Conservation (phyloP, 2,888 invertebrate genomes). For the Physocephala rufipes region DNA sequence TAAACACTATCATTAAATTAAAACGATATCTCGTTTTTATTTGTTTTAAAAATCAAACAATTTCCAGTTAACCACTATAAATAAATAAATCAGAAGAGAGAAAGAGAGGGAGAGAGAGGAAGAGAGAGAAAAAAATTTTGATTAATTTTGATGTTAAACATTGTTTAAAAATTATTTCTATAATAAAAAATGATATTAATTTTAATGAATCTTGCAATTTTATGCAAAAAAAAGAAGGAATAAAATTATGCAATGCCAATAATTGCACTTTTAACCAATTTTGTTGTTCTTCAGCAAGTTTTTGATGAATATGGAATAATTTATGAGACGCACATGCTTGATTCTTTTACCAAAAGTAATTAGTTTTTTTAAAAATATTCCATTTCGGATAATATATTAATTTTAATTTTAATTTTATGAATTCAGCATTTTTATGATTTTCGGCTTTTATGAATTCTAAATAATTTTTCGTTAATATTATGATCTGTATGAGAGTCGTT, state of each 20-base stretch:
- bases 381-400: conserved; percentile 37
- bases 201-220: neutral
- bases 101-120: conserved; percentile 39
- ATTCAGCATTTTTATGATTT: conserved; percentile 45
- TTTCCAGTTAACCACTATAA: conserved; percentile 64
- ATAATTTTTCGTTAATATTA: neutral
- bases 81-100: conserved; percentile 23
- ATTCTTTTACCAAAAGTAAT: conserved; percentile 5
- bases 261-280: conserved; percentile 6
- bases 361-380: conserved; percentile 15
- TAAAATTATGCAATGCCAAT: conserved; percentile 22
- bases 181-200: conserved; percentile 17
- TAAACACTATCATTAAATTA: conserved; percentile 12
- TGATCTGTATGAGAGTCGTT: neutral
- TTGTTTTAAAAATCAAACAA: conserved; percentile 56
- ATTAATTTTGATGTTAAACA: conserved; percentile 30
- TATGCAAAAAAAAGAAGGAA: neutral
- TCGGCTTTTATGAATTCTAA: conserved; percentile 34
- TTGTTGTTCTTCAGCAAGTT: neutral
- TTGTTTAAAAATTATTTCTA: conserved; percentile 13
- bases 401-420: conserved; percentile 33
- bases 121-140: conserved; percentile 40
- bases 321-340: conserved; percentile 17
- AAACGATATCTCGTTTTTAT: conserved; percentile 22
- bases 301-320: conserved; percentile 5